Conservation (phyloP, 2,797 vertebrate species). For the Clarias pachynema region DNA sequence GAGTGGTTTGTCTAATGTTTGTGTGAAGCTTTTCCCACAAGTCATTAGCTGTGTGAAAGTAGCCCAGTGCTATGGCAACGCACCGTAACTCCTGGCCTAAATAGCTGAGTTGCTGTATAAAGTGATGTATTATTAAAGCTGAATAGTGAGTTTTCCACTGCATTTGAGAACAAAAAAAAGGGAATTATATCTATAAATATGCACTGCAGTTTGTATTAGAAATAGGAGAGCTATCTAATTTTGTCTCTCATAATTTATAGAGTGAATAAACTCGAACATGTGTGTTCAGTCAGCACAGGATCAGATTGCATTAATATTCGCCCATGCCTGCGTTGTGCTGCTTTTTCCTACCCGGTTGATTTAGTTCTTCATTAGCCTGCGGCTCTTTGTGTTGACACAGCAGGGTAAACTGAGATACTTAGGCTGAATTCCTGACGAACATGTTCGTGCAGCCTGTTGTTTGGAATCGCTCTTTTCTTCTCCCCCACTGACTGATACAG, state of each 20-base stretch:
- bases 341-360: constrained; percentile 50
- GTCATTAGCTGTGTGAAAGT: constrained; percentile 56
- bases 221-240: constrained; percentile 44
- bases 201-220: constrained; percentile 46
- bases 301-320: constrained; percentile 50
- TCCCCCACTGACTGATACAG: constrained; percentile 44
- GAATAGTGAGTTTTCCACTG: constrained; percentile 55
- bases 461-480: constrained; percentile 39
- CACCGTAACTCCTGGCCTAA: constrained; percentile 51
- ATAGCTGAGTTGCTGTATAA: constrained; percentile 62
- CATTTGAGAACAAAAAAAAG: constrained; percentile 38
- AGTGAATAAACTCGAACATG: constrained; percentile 27
- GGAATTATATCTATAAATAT: constrained; percentile 55
- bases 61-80: constrained; percentile 50
- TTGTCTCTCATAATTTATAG: constrained; percentile 21
- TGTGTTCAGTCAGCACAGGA: constrained; percentile 47
- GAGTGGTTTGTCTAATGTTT: constrained; percentile 54
- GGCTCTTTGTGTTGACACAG: constrained; percentile 49
- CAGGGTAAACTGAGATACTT: constrained; percentile 40
- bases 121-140: constrained; percentile 64
- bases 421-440: constrained; percentile 50
- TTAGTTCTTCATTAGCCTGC: constrained; percentile 53
- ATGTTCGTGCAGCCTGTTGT: constrained; percentile 55
- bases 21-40: constrained; percentile 53
- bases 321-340: constrained; percentile 21